Evolutionary conservation across 2,113 vertebrate species (phyloP).

Genomic region (Oenanthe melanoleuca): DNA sequence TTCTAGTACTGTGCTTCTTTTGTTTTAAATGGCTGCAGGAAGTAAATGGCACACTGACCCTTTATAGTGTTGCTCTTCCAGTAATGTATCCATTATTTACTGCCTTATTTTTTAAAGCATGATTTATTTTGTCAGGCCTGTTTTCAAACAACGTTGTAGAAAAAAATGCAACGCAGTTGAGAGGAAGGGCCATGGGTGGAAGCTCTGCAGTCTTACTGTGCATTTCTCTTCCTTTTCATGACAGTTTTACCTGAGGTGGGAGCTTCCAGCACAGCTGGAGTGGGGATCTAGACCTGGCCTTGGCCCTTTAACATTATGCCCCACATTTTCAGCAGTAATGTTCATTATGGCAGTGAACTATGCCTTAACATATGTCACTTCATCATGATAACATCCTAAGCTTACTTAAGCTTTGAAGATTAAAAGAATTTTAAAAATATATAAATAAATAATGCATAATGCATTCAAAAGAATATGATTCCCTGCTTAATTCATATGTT

Average conservation of each 20-base stretch:
- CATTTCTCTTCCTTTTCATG: neutral
- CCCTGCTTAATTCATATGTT: neutral
- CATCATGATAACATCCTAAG: neutral
- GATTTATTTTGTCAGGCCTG: neutral
- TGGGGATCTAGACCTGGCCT: neutral
- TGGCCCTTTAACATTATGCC: neutral
- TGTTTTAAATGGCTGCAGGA: neutral
- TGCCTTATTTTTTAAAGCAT: neutral
- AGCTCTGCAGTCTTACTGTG: neutral
- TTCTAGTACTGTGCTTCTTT: neutral
- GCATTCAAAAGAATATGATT: neutral
- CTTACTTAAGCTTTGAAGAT: neutral
- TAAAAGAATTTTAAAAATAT: neutral
- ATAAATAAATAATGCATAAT: neutral
- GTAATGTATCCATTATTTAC: neutral
- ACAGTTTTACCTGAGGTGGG: neutral
- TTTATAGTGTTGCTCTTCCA: neutral
- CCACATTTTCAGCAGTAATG: neutral
- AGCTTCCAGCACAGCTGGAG: neutral
- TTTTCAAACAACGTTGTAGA: neutral
- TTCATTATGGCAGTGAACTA: neutral
- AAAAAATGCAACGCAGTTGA: neutral
- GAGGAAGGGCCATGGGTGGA: neutral
- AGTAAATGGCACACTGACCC: neutral
- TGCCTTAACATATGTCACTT: neutral